Conservation (phyloP, 2,888 invertebrate species). For the Mycalesis mineus region DNA sequence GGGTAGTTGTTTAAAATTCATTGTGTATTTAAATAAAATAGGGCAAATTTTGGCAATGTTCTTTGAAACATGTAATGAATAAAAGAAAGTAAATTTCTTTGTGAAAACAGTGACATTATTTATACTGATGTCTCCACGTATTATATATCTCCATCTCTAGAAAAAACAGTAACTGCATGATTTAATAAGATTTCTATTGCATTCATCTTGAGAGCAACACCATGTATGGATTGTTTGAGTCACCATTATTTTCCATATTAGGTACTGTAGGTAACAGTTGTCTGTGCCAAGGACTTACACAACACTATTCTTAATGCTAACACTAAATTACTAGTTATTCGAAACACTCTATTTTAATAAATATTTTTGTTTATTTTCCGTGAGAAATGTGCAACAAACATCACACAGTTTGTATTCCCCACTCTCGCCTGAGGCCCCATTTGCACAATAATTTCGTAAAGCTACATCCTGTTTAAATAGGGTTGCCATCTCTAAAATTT, state of each 20-base stretch:
- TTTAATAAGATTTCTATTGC: neutral
- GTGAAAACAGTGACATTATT: too few relatives aligned
- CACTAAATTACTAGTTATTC: neutral
- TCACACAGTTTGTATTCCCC: conserved; percentile 58
- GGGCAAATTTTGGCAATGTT: too few relatives aligned
- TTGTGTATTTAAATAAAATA: too few relatives aligned
- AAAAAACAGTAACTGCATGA: neutral
- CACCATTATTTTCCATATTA: neutral
- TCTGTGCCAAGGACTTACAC: conserved; percentile 1
- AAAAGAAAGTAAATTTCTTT: too few relatives aligned
- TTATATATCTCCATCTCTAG: too few relatives aligned
- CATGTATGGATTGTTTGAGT: neutral
- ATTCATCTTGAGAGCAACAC: neutral
- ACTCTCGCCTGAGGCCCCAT: conserved; percentile 69
- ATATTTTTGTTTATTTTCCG: neutral
- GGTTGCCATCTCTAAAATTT: too few relatives aligned
- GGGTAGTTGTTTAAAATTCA: too few relatives aligned
- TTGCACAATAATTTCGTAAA: conserved; percentile 64
- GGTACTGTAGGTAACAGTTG: neutral
- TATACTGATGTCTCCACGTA: too few relatives aligned
- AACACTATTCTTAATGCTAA: neutral
- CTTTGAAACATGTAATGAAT: too few relatives aligned
- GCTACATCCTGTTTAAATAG: conserved; percentile 50
- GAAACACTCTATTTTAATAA: neutral
- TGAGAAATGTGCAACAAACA: conserved; percentile 55